Evolutionary conservation across 1,140 invertebrate genomes (phyloP).

Genomic region (Cotesia glomerata): DNA sequence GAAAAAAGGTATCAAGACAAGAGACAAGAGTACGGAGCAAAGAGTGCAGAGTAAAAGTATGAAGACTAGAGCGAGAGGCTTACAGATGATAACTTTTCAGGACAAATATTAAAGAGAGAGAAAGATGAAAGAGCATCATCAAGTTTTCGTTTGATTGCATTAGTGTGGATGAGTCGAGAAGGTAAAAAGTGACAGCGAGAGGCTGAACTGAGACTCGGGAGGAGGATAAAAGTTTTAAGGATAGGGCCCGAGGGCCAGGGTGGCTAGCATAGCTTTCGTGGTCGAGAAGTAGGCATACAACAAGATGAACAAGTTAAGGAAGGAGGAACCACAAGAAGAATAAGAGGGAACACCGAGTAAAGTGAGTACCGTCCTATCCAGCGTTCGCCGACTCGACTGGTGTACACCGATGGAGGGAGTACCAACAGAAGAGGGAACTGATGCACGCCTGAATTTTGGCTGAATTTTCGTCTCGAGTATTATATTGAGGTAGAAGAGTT

Average conservation of each 20-base stretch:
- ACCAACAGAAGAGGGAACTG: neutral
- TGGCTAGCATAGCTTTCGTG: constrained; percentile 38
- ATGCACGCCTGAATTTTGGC: neutral
- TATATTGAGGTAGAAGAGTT: too few species aligned
- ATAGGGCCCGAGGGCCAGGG: constrained; percentile 40
- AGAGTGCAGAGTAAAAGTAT: neutral
- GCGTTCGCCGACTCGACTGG: neutral
- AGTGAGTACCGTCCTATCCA: neutral
- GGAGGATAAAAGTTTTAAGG: constrained; percentile 8
- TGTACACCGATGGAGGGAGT: neutral
- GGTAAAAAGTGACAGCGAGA: neutral
- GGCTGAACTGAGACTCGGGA: neutral
- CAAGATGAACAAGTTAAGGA: neutral
- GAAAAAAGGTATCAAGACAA: neutral
- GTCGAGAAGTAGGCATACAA: constrained; percentile 27
- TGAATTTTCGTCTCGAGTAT: neutral
- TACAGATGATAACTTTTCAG: too few species aligned
- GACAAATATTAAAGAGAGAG: constrained; percentile 14
- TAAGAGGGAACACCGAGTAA: neutral
- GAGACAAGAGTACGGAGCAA: neutral
- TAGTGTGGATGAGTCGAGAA: neutral
- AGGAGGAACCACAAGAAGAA: constrained; percentile 12
- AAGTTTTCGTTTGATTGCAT: constrained; percentile 5
- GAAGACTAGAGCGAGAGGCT: neutral
- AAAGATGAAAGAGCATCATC: constrained; percentile 26